Conservation (phyloP, 2,888 invertebrate genomes). For the Tenthredo distinguenda region DNA sequence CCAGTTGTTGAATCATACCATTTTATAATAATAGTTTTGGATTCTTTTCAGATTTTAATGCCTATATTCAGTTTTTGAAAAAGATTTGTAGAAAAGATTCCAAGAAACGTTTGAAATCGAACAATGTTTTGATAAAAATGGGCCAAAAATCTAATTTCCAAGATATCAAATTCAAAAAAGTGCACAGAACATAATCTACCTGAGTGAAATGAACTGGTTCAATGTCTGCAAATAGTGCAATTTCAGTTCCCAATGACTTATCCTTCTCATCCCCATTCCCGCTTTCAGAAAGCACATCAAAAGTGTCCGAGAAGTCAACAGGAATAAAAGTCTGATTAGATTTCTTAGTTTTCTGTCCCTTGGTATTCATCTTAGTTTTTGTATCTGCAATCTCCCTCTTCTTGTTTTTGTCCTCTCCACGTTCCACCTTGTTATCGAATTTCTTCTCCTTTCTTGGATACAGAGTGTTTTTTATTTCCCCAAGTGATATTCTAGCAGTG, state of each 20-base stretch:
- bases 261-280: constrained; percentile 53
- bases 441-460: constrained; percentile 30
- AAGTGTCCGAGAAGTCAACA: constrained; percentile 68
- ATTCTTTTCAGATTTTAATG: too few species aligned
- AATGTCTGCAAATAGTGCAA: constrained; percentile 68
- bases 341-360: background rate
- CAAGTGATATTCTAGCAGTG: constrained; percentile 60
- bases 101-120: too few species aligned
- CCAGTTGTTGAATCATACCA: too few species aligned
- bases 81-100: too few species aligned
- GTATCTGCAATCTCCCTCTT: background rate
- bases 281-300: constrained; percentile 62
- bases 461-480: constrained; percentile 61
- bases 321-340: constrained; percentile 55
- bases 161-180: background rate
- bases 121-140: background rate
- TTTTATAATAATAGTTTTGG: too few species aligned
- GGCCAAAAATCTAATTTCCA: background rate
- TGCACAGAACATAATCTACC: constrained; percentile 58
- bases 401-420: background rate
- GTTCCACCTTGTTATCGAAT: constrained; percentile 23
- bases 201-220: constrained; percentile 69
- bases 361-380: constrained; percentile 30
- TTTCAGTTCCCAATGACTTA: constrained; percentile 52
- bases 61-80: too few species aligned